Conservation (phyloP, 2,888 invertebrate genomes). For the Lasioglossum villosulum region DNA sequence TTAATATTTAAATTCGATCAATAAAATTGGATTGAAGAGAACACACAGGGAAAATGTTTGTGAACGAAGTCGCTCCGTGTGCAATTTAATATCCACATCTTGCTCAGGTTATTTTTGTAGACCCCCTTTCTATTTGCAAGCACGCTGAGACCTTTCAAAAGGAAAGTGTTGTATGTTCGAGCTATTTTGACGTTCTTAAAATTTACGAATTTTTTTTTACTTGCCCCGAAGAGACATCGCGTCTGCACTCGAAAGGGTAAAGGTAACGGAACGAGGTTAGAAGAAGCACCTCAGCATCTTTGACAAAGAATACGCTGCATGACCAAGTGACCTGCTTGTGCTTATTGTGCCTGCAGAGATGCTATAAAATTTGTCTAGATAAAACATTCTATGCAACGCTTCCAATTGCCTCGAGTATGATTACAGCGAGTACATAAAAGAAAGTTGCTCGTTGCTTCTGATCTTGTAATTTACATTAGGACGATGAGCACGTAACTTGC, state of each 20-base stretch:
- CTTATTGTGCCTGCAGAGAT: background rate
- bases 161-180: background rate
- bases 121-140: background rate
- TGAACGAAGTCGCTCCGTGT: background rate
- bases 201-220: background rate
- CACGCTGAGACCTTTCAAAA: background rate
- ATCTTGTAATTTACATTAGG: background rate
- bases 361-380: background rate
- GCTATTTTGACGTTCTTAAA: background rate
- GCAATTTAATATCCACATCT: background rate
- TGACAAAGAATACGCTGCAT: background rate
- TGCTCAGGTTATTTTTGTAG: background rate
- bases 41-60: background rate
- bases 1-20: background rate
- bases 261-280: background rate
- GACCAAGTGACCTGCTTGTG: slow-evolving; percentile 1
- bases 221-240: background rate
- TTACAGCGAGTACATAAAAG: background rate
- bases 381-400: background rate
- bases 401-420: background rate
- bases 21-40: background rate
- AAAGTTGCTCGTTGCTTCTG: background rate
- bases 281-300: background rate
- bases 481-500: background rate
- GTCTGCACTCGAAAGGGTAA: background rate